Percentiles rank a stretch among this genome's conserved stretches.
Conservation (phyloP, 2,113 vertebrate species). For the Monopterus albus region DNA sequence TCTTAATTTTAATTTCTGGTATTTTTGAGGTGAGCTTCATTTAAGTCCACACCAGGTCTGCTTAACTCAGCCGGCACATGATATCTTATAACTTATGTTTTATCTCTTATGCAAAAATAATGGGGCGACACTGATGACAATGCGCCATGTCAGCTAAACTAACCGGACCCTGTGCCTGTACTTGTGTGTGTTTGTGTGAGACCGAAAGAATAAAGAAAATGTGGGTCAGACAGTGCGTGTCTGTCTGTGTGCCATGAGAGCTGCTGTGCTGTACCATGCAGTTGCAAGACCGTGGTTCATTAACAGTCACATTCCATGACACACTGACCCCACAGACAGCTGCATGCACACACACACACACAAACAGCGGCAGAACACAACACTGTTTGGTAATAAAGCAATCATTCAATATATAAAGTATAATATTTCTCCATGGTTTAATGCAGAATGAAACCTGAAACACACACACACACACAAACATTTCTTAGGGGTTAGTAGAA, state of each 20-base stretch:
- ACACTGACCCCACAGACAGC: conserved; percentile 58
- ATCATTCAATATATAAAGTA: conserved; percentile 19
- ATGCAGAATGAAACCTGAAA: conserved; percentile 3
- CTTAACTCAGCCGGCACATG: conserved; percentile 11
- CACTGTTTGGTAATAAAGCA: conserved; percentile 8
- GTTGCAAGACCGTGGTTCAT: conserved; percentile 58
- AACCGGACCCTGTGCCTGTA: conserved; percentile 4
- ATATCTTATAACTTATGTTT: conserved; percentile 37
- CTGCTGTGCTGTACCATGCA: conserved; percentile 52
- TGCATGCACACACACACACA: conserved; percentile 24
- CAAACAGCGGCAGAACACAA: conserved; percentile 3
- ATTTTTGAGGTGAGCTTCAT: background rate
- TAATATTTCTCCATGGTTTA: background rate
- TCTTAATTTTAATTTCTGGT: background rate
- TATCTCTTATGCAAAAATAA: conserved; percentile 39
- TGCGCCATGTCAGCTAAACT: conserved; percentile 20
- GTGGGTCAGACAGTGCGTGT: conserved; percentile 4
- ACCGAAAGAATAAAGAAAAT: conserved; percentile 24
- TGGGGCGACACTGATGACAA: conserved; percentile 26
- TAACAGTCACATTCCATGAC: conserved; percentile 66
- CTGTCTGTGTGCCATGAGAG: conserved; percentile 31
- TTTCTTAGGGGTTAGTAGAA: conserved; percentile 18
- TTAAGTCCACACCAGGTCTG: background rate
- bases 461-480: too few species aligned
- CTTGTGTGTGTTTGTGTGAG: conserved; percentile 15